Percentiles rank a stretch among this genome's conserved stretches.
phyloP scores from a whole-genome alignment of 2,797 vertebrate species.

The Acanthurus leucopareius region DNA sequence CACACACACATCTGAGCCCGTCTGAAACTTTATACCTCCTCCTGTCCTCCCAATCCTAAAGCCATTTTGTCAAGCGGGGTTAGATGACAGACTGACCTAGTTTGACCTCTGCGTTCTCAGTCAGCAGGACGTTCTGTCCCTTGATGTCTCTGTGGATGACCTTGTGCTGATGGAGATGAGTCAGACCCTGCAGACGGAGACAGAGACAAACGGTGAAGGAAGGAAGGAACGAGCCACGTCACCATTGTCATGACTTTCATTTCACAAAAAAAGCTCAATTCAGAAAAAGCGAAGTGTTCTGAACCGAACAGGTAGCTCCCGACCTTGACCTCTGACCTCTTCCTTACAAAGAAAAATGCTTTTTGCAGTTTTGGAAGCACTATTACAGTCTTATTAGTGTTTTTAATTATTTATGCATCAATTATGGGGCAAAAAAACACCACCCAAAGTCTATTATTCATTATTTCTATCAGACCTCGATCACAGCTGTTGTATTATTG shows the following conservation, averaged over 20 bases:
- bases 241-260: neutral
- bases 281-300: neutral
- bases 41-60: slow-evolving; percentile 23
- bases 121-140: slow-evolving; percentile 98
- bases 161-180: slow-evolving; percentile 98
- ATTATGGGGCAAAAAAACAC: neutral
- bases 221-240: slow-evolving; percentile 34
- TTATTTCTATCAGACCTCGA: no score
- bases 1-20: slow-evolving; percentile 16
- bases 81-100: slow-evolving; percentile 87
- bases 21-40: slow-evolving; percentile 51
- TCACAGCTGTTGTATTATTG: neutral
- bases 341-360: neutral
- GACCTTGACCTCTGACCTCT: slow-evolving; percentile 24
- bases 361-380: neutral
- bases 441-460: neutral
- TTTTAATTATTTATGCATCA: no score
- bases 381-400: neutral
- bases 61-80: slow-evolving; percentile 46
- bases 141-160: slow-evolving; percentile 99
- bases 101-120: slow-evolving; percentile 97
- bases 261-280: slow-evolving; percentile 18
- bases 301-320: neutral
- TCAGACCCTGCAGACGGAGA: slow-evolving; percentile 89
- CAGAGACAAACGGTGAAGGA: slow-evolving; percentile 39